Conservation (phyloP, 1,140 invertebrate species). For the Ceratoteleas bidentatus region DNA sequence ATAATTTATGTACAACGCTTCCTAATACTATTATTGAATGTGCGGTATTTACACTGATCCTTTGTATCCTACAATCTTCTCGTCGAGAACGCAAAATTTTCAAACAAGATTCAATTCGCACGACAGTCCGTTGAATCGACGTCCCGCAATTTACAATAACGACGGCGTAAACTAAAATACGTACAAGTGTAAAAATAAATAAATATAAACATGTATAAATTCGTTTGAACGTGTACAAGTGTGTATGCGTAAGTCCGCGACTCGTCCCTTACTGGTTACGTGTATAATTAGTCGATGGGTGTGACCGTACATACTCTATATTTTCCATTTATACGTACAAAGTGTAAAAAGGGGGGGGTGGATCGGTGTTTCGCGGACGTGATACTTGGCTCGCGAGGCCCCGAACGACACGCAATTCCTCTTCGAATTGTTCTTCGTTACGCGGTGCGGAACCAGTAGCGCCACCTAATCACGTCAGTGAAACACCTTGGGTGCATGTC, state of each 20-base stretch:
- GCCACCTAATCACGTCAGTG: slow-evolving; percentile 10
- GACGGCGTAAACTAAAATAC: slow-evolving; percentile 34
- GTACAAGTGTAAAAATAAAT: slow-evolving; percentile 60
- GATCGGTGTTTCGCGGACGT: slow-evolving; percentile 11
- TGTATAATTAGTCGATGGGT: slow-evolving; percentile 38
- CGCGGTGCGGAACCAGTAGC: slow-evolving; percentile 9
- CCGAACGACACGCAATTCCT: slow-evolving; percentile 11
- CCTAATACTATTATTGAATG: slow-evolving; percentile 72
- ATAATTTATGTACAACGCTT: slow-evolving; percentile 75
- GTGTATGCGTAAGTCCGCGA: slow-evolving; percentile 45
- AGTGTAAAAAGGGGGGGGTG: slow-evolving; percentile 48
- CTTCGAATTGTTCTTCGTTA: slow-evolving; percentile 13
- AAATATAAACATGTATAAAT: slow-evolving; percentile 55
- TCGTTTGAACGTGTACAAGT: slow-evolving; percentile 21
- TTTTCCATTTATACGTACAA: slow-evolving; percentile 40
- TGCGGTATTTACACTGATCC: slow-evolving; percentile 72
- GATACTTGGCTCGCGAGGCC: too few relatives aligned
- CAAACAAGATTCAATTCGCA: slow-evolving; percentile 42
- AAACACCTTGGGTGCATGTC: slow-evolving; percentile 12
- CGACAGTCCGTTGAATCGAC: slow-evolving; percentile 26
- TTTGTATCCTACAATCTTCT: slow-evolving; percentile 54
- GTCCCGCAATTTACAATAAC: slow-evolving; percentile 45
- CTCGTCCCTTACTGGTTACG: slow-evolving; percentile 32
- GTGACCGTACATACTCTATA: slow-evolving; percentile 70
- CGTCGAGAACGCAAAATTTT: slow-evolving; percentile 18